Evolutionary conservation across 2,113 vertebrate species (phyloP).

Genomic region (Trogon melanurus): DNA sequence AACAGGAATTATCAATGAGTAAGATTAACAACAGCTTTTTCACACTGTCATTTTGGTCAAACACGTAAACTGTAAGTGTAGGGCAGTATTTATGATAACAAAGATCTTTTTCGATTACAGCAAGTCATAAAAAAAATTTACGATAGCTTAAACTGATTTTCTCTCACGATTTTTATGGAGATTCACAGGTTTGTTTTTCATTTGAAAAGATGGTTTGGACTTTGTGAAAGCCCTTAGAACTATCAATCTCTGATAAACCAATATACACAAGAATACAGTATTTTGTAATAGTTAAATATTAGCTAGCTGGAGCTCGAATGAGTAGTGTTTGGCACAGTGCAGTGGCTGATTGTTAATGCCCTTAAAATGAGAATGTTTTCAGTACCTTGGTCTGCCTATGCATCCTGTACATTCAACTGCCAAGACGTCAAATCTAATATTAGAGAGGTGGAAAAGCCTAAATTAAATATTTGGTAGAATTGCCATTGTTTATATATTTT

Average conservation of each 20-base stretch:
- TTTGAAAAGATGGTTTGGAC: neutral
- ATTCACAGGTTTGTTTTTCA: neutral
- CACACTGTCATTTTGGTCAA: neutral
- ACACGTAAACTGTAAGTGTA: neutral
- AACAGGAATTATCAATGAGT: neutral
- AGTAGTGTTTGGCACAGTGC: neutral
- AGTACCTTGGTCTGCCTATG: neutral
- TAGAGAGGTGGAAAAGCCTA: slow-evolving; percentile 4
- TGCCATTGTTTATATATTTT: neutral
- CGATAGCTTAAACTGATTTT: neutral
- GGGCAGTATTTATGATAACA: neutral
- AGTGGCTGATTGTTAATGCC: neutral
- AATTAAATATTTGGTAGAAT: slow-evolving; percentile 37
- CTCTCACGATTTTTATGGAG: neutral
- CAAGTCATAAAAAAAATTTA: neutral
- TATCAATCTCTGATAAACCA: neutral
- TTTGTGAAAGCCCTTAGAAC: neutral
- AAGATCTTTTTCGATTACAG: neutral
- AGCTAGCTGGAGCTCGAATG: neutral
- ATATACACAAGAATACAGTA: neutral
- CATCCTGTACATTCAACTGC: neutral
- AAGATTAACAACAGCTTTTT: neutral
- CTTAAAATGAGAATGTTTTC: neutral
- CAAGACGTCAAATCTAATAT: neutral
- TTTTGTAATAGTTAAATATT: neutral